Percentiles rank a stretch among this genome's conserved stretches.
These are phyloP conservation scores for Condylura cristata DNA, from an alignment of 2,113 vertebrate genomes.

Conservation along the genomic window DNA sequence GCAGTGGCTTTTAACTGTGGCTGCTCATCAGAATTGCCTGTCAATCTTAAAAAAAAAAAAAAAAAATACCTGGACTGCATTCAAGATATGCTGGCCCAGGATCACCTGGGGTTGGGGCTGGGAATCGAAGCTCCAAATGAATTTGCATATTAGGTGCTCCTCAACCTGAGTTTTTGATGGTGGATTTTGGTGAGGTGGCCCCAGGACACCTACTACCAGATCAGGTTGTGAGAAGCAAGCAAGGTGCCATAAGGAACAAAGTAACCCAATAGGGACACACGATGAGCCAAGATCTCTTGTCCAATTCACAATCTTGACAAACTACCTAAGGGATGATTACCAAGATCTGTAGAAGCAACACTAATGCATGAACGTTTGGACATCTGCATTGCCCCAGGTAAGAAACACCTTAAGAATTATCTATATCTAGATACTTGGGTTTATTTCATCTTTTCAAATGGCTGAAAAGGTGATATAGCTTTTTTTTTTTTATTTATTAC, in stretches of 20 bases:
- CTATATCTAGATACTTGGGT: neutral
- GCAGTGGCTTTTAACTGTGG: neutral
- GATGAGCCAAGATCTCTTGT: neutral
- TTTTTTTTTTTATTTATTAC: neutral
- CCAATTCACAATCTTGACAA: neutral
- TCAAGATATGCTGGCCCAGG: neutral
- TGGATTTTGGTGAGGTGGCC: neutral
- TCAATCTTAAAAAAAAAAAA: neutral
- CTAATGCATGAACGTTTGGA: neutral
- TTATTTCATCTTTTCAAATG: constrained; percentile 45
- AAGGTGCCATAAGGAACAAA: neutral
- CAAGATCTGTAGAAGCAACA: neutral
- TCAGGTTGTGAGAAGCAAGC: neutral
- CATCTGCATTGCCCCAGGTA: neutral
- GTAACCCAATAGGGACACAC: neutral
- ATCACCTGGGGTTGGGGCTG: neutral
- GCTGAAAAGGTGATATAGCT: neutral
- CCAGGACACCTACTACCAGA: neutral
- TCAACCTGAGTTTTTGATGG: neutral
- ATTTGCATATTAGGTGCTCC: neutral
- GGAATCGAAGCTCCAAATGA: neutral
- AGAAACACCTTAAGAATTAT: neutral
- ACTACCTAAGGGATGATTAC: neutral
- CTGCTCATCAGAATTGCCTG: neutral
- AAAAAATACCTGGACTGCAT: neutral